phyloP scores from a whole-genome alignment of 2,888 invertebrate genomes.

The Amphipyra tragopoginis region DNA sequence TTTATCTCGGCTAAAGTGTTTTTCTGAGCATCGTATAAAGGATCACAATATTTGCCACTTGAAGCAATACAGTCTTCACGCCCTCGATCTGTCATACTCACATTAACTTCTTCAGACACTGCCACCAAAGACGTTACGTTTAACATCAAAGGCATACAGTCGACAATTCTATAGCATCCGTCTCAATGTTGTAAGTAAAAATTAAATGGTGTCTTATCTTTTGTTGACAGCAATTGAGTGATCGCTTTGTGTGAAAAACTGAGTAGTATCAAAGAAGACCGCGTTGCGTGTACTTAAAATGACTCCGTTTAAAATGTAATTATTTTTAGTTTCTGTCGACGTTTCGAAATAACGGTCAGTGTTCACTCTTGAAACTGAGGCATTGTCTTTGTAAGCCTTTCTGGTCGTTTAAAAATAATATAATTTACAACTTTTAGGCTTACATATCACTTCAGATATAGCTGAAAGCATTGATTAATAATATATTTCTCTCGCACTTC shows the following conservation, averaged over 20 bases:
- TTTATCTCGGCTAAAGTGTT: slow-evolving; percentile 68
- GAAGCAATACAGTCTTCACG: slow-evolving; percentile 53
- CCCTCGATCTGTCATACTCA: slow-evolving; percentile 67
- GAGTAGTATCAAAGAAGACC: slow-evolving; percentile 59
- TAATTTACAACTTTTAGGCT: neutral
- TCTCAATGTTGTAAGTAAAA: slow-evolving; percentile 60
- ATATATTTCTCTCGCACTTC: neutral
- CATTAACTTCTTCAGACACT: slow-evolving; percentile 53
- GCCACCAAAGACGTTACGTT: slow-evolving; percentile 36
- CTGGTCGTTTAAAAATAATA: neutral
- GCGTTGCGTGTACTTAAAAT: slow-evolving; percentile 57
- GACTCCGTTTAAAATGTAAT: slow-evolving; percentile 63
- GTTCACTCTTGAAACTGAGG: slow-evolving; percentile 15
- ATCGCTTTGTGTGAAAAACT: slow-evolving; percentile 66
- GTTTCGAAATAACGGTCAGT: slow-evolving; percentile 32
- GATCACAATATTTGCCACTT: slow-evolving; percentile 67
- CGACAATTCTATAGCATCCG: slow-evolving; percentile 35
- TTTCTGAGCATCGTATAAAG: slow-evolving; percentile 63
- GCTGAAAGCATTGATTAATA: neutral
- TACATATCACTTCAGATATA: neutral
- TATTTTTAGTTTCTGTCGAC: slow-evolving; percentile 58
- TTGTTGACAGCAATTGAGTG: slow-evolving; percentile 72
- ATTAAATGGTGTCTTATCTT: slow-evolving; percentile 74
- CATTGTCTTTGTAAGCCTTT: slow-evolving; percentile 23
- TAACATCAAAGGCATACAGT: slow-evolving; percentile 50